Conservation (phyloP, 2,888 invertebrate species). For the Crematogaster levior region DNA sequence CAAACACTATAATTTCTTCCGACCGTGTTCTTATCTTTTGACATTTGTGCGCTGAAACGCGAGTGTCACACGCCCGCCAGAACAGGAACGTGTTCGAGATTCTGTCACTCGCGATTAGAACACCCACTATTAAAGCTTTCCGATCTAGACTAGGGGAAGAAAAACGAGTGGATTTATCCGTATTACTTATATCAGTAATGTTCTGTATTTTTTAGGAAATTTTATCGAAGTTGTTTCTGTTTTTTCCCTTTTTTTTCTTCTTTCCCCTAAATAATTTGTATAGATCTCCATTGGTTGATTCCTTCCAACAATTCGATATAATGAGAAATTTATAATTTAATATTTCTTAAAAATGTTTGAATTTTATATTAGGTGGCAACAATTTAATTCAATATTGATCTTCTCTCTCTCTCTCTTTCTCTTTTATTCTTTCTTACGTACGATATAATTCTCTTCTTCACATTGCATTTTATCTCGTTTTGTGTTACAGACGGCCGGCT, state of each 20-base stretch:
- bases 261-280: neutral
- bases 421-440: constrained; percentile 52
- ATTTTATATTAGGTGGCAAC: constrained; percentile 38
- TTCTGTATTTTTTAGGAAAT: constrained; percentile 19
- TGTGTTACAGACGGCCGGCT: constrained; percentile 4
- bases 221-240: constrained; percentile 12
- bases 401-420: constrained; percentile 35
- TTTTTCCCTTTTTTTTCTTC: too few relatives aligned
- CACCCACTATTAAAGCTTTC: constrained; percentile 56
- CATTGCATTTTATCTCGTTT: constrained; percentile 52
- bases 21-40: constrained; percentile 63
- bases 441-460: constrained; percentile 1
- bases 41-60: constrained; percentile 65
- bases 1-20: constrained; percentile 70
- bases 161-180: constrained; percentile 30
- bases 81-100: constrained; percentile 55
- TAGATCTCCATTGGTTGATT: neutral
- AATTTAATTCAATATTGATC: constrained; percentile 46
- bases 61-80: constrained; percentile 53
- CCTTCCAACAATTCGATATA: neutral
- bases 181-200: constrained; percentile 24
- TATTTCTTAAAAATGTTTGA: constrained; percentile 35
- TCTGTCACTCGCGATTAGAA: constrained; percentile 68
- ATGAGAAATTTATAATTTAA: neutral
- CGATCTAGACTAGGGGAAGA: constrained; percentile 17